Evolutionary conservation across 2,113 vertebrate genomes (phyloP), one percentile per base, ranked within the genome.

Genomic region (Murina feae): DNA sequence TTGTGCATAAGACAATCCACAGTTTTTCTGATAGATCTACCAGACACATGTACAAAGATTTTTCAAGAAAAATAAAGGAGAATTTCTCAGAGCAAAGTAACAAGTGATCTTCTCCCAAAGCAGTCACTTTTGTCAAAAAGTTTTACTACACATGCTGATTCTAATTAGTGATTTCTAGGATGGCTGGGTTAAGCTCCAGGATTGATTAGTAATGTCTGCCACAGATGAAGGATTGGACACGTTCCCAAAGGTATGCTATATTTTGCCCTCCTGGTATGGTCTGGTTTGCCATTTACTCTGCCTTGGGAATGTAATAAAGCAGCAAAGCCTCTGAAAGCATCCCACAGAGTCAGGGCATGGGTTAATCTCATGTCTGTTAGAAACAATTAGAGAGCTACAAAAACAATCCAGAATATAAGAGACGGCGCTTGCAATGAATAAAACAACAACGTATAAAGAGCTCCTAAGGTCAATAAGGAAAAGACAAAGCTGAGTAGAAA

Each of bases 121-220:
- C 39, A 55, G 30, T 66, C 47, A n/a, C 75, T 93, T 91, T 10
- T 72, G 14, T 65, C 55, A 23, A 30, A 90, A 80, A 69, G 49
- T 81, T 63, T 89, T 49, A 86, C 86, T 49, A 90, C 32, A 68
- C 20, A 35, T 32, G 74, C 49, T n/a, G 69, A 47, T 23, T 75
- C 74, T 86, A 81, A 81, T 82, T 72, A 82, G 68, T 53, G 84
- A 47, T 84, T 74, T 30, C 53, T 51, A 84, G 53, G 13, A 81
- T 1, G 13, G 39, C 32, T 81, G 72, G 25, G 25, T 58, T 82
- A 72, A 88, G 23, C 35, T 68, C 71, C 2, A 39, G 42, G 68
- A 90, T 39, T 90, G 91, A 96, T 85, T 68, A 49, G 20, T 66
- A 86, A 94, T 74, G 89, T 72, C 91, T 90, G 25, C 23, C 35